These are phyloP conservation scores for Condylostylus longicornis DNA, from an alignment of 1,140 invertebrate genomes.

Conservation along the genomic window DNA sequence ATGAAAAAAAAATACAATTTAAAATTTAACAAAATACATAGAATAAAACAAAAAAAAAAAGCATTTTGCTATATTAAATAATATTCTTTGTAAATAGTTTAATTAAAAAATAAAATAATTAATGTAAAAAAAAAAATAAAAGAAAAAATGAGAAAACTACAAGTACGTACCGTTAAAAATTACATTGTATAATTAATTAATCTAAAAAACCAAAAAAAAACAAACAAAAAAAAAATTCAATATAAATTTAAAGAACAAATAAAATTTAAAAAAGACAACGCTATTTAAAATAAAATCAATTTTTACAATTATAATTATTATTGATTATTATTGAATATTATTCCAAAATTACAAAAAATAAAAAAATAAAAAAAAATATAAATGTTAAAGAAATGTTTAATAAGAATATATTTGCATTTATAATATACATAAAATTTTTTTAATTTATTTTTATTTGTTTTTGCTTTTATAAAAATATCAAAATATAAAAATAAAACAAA, in stretches of 20 bases:
- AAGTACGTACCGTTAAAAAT: neutral
- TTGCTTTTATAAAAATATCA: too few relatives aligned
- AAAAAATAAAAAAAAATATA: constrained; percentile 7
- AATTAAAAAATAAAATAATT: neutral
- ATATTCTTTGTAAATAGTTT: neutral
- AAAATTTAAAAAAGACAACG: constrained; percentile 8
- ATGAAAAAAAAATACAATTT: constrained; percentile 6
- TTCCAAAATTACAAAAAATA: constrained; percentile 14
- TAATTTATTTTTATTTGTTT: constrained; percentile 1
- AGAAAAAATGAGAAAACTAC: neutral
- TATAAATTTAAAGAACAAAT: constrained; percentile 12
- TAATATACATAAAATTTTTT: constrained; percentile 11
- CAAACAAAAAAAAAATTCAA: neutral
- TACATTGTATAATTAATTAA: neutral
- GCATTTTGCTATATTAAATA: neutral
- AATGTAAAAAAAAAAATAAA: neutral
- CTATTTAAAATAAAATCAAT: constrained; percentile 1
- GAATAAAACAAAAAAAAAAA: constrained; percentile 15
- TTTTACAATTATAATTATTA: constrained; percentile 9
- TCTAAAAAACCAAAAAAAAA: too few relatives aligned
- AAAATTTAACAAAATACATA: constrained; percentile 10
- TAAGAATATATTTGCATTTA: neutral
- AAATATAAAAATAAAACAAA: too few relatives aligned
- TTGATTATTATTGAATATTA: constrained; percentile 16
- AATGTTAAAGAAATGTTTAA: neutral